These are phyloP conservation scores for Parnassius smintheus DNA, from an alignment of 2,888 invertebrate species.

Conservation along the genomic window DNA sequence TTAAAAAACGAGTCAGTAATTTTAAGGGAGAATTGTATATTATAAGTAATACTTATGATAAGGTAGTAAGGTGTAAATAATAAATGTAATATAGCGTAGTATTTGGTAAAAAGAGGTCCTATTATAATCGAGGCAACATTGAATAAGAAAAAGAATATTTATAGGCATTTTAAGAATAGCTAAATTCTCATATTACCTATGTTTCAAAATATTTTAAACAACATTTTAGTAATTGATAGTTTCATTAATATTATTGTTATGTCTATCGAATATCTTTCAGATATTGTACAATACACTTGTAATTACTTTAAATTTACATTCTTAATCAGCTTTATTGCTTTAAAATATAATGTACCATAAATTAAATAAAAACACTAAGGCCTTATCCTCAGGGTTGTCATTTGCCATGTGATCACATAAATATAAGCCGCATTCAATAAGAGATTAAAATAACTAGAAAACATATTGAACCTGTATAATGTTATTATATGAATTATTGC, in stretches of 20 bases:
- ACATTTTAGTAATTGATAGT: no score
- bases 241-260: no score
- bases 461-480: conserved; percentile 22
- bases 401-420: conserved; percentile 22
- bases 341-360: no score
- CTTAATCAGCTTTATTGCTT: no score
- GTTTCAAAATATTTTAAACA: no score
- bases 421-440: conserved; percentile 26
- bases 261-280: no score
- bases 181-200: no score
- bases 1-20: conserved; percentile 73
- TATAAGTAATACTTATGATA: conserved; percentile 37
- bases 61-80: conserved; percentile 38
- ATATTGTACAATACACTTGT: no score
- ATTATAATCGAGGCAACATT: conserved; percentile 16
- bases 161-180: neutral
- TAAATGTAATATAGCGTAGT: conserved; percentile 30
- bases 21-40: conserved; percentile 59
- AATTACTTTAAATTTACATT: no score
- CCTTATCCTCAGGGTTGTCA: conserved; percentile 18
- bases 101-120: conserved; percentile 19
- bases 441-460: conserved; percentile 27
- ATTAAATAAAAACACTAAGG: neutral
- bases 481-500: conserved; percentile 25
- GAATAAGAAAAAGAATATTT: conserved; percentile 13